Evolutionary conservation across 2,888 invertebrate species (phyloP).

Genomic region (Glomeris marginata): DNA sequence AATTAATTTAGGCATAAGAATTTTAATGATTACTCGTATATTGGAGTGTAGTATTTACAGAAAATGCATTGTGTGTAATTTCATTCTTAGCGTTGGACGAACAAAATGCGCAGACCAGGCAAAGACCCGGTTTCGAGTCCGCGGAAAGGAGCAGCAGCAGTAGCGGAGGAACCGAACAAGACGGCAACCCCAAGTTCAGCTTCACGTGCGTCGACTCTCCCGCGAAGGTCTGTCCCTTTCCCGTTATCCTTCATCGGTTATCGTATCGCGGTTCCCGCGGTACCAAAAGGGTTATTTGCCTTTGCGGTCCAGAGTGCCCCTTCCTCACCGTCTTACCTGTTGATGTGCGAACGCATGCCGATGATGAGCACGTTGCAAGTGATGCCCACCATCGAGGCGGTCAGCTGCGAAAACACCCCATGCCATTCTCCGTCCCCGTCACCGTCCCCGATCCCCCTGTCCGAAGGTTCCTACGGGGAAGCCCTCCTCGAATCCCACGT

Average conservation of each 20-base stretch:
- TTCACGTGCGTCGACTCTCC: no score
- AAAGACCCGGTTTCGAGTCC: slow-evolving; percentile 6
- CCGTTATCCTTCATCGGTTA: neutral
- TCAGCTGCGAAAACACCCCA: slow-evolving; percentile 17
- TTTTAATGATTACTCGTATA: no score
- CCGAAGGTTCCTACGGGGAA: slow-evolving; percentile 14
- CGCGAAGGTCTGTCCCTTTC: no score
- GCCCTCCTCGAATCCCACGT: neutral
- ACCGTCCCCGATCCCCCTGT: slow-evolving; percentile 11
- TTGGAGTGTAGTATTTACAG: no score
- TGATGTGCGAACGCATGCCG: no score
- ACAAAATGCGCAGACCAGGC: slow-evolving; percentile 31
- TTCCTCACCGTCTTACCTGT: no score
- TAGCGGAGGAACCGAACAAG: no score
- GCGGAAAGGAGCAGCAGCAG: no score
- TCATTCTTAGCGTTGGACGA: slow-evolving; percentile 41
- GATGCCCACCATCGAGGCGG: slow-evolving; percentile 15
- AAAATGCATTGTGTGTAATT: neutral
- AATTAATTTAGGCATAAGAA: no score
- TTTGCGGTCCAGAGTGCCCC: neutral
- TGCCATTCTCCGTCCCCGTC: slow-evolving; percentile 33
- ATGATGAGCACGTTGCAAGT: slow-evolving; percentile 5
- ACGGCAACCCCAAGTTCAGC: no score
- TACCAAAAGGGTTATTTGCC: neutral
- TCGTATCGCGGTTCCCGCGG: neutral